Conservation (phyloP, 2,113 vertebrate genomes). For the Corvus cornix region DNA sequence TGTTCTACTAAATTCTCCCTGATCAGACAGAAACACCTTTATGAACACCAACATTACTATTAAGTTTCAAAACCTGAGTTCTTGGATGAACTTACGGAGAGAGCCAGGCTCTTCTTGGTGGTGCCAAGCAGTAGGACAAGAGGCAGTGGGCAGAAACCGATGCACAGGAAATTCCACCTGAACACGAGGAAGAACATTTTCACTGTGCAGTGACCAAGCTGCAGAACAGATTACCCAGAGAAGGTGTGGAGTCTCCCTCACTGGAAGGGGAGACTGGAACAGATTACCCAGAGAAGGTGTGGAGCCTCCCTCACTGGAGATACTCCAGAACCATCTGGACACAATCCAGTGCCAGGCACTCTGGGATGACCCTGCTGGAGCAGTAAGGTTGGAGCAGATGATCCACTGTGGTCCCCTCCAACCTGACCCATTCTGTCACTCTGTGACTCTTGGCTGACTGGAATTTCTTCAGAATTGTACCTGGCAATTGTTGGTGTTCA, state of each 20-base stretch:
- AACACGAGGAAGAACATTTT: neutral
- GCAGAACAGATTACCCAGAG: neutral
- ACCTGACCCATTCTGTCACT: neutral
- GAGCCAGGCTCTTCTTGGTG: neutral
- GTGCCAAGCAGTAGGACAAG: rapidly evolving
- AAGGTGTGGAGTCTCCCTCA: neutral
- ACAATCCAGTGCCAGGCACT: neutral
- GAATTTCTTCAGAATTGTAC: rapidly evolving
- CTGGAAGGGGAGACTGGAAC: neutral
- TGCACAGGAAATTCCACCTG: neutral
- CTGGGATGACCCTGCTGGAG: neutral
- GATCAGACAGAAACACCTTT: too few relatives aligned
- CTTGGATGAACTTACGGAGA: neutral
- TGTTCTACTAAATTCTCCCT: neutral
- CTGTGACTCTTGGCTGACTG: too few relatives aligned
- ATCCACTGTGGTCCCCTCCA: neutral
- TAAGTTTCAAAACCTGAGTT: neutral
- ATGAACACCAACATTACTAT: rapidly evolving
- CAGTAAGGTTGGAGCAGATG: neutral
- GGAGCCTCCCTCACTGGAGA: rapidly evolving
- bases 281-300: neutral
- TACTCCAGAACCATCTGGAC: neutral
- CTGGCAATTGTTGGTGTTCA: neutral
- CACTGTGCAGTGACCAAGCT: rapidly evolving
- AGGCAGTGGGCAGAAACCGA: neutral